Percentiles rank a stretch among this genome's conserved stretches.
Evolutionary conservation across 2,888 invertebrate genomes (phyloP).

Genomic region (Ctenicera cuprea): DNA sequence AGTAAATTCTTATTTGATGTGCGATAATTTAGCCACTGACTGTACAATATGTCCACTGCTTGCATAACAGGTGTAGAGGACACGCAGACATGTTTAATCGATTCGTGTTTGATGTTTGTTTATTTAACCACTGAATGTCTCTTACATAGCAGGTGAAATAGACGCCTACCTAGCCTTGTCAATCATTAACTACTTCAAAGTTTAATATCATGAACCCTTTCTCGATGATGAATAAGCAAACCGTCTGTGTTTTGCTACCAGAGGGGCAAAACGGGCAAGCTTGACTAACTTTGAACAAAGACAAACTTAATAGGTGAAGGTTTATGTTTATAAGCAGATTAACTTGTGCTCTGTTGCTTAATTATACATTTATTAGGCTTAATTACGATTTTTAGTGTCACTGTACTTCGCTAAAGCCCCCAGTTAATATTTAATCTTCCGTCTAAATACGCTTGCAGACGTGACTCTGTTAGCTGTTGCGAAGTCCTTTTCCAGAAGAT

Average conservation of each 20-base stretch:
- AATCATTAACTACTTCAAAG: conserved; percentile 3
- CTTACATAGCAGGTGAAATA: neutral
- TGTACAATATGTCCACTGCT: too few species aligned
- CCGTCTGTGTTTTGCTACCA: neutral
- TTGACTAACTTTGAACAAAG: conserved; percentile 1
- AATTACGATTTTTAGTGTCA: conserved; percentile 20
- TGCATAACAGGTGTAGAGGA: too few species aligned
- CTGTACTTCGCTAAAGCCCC: neutral
- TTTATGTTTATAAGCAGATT: conserved; percentile 19
- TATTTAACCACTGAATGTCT: neutral
- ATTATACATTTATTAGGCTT: conserved; percentile 26
- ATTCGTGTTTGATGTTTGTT: too few species aligned
- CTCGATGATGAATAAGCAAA: conserved; percentile 13
- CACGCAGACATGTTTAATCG: too few species aligned
- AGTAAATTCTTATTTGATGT: too few species aligned
- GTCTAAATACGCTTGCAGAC: conserved; percentile 8
- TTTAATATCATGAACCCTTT: neutral
- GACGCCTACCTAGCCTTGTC: neutral
- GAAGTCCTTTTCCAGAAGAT: neutral
- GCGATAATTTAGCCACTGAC: too few species aligned
- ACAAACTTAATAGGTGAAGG: conserved; percentile 2
- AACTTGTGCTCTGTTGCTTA: conserved; percentile 13
- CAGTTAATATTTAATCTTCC: conserved; percentile 18
- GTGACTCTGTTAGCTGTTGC: conserved; percentile 10
- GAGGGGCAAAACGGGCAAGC: conserved; percentile 2